Evolutionary conservation across 2,113 vertebrate species (phyloP).

Genomic region (Gopherus evgoodei): DNA sequence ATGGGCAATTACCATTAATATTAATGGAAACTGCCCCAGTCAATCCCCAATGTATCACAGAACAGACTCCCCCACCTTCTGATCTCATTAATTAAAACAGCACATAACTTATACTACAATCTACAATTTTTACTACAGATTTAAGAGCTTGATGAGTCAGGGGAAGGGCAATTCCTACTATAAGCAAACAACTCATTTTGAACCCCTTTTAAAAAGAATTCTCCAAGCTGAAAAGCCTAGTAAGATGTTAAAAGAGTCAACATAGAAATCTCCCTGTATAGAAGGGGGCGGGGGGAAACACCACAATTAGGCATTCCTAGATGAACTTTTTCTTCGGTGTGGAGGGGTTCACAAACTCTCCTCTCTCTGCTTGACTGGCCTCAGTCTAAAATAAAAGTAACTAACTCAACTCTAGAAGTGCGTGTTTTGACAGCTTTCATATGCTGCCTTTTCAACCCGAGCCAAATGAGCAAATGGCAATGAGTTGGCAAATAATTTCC

Average conservation of each 20-base stretch:
- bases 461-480: not conserved
- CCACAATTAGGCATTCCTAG: slow-evolving; percentile 6
- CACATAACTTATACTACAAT: not conserved
- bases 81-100: slow-evolving; percentile 20
- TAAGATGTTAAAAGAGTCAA: not conserved
- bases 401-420: slow-evolving; percentile 27
- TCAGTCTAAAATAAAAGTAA: slow-evolving; percentile 45
- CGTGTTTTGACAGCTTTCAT: slow-evolving; percentile 61
- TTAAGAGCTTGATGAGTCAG: not conserved
- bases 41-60: not conserved
- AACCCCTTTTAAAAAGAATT: not conserved
- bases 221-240: not conserved
- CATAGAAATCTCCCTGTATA: not conserved
- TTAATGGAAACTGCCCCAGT: not conserved
- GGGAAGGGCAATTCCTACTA: not conserved
- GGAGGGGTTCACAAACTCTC: not conserved
- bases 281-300: not conserved
- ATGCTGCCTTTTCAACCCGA: slow-evolving; percentile 33
- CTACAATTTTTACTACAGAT: not conserved
- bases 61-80: slow-evolving; percentile 7
- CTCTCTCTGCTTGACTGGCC: slow-evolving; percentile 1
- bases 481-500: slow-evolving; percentile 51
- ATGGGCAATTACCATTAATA: not conserved
- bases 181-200: not conserved
- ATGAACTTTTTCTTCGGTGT: not conserved